Conservation (phyloP, 2,113 vertebrate genomes). For the Pholis gunnellus region DNA sequence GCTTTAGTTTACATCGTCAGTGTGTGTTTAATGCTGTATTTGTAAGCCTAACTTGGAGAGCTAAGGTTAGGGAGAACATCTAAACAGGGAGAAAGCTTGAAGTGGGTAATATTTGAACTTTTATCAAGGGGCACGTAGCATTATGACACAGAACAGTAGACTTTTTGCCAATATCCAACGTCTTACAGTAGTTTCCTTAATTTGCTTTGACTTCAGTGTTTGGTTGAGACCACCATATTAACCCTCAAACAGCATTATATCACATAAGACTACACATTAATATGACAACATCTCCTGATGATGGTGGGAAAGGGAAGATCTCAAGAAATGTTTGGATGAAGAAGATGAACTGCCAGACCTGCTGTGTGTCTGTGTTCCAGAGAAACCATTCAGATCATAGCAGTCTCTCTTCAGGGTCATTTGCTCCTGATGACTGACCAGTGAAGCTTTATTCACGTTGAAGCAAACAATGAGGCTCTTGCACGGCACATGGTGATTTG, state of each 20-base stretch:
- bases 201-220: conserved; percentile 48
- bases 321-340: not conserved
- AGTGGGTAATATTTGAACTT: conserved; percentile 16
- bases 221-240: conserved; percentile 45
- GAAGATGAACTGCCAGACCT: not conserved
- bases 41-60: conserved; percentile 35
- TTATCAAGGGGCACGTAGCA: conserved; percentile 26
- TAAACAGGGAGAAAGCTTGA: conserved; percentile 18
- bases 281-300: not conserved
- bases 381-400: not conserved
- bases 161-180: conserved; percentile 25
- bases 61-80: conserved; percentile 11
- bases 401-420: not conserved
- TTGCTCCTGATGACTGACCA: not conserved
- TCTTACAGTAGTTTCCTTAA: conserved; percentile 21
- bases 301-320: not conserved
- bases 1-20: conserved; percentile 76
- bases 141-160: conserved; percentile 12
- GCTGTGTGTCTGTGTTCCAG: conserved; percentile 1
- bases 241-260: conserved; percentile 26
- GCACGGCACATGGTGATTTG: not conserved
- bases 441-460: not conserved
- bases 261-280: not conserved
- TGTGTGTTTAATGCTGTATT: conserved; percentile 58
- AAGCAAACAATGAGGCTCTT: not conserved